Evolutionary conservation across 1,140 invertebrate species (phyloP).

Genomic region (Neodiprion lecontei): DNA sequence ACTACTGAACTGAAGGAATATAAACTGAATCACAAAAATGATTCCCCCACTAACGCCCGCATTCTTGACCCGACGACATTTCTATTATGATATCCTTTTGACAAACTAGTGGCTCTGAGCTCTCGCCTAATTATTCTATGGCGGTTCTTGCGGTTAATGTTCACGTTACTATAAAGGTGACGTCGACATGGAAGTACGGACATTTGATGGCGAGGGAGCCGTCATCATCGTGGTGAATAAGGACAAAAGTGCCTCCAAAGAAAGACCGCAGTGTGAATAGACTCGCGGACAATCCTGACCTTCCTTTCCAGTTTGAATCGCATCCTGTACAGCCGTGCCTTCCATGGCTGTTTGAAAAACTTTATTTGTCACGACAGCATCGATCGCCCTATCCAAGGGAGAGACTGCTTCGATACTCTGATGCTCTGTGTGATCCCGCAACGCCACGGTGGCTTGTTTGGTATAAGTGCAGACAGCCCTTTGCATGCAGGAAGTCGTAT

Average conservation of each 20-base stretch:
- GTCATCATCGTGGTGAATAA: constrained; percentile 30
- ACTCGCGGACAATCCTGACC: constrained; percentile 45
- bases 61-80: no score
- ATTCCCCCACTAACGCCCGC: no score
- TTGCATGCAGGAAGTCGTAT: constrained; percentile 80
- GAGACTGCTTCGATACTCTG: constrained; percentile 68
- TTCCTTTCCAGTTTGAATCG: constrained; percentile 69
- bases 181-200: constrained; percentile 22
- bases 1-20: no score
- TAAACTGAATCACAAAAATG: no score
- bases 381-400: constrained; percentile 71
- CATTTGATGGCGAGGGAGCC: constrained; percentile 19
- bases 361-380: constrained; percentile 73
- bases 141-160: no score
- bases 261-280: constrained; percentile 56
- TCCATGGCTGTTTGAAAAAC: constrained; percentile 75
- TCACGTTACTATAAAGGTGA: no score
- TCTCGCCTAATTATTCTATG: no score
- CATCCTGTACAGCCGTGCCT: constrained; percentile 79
- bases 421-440: constrained; percentile 50
- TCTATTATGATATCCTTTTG: no score
- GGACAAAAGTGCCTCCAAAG: constrained; percentile 50
- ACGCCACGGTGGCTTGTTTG: constrained; percentile 64
- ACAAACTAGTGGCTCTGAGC: no score
- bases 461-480: constrained; percentile 79